Evolutionary conservation across 1,140 invertebrate genomes (phyloP).

Genomic region (Idris sp.): DNA sequence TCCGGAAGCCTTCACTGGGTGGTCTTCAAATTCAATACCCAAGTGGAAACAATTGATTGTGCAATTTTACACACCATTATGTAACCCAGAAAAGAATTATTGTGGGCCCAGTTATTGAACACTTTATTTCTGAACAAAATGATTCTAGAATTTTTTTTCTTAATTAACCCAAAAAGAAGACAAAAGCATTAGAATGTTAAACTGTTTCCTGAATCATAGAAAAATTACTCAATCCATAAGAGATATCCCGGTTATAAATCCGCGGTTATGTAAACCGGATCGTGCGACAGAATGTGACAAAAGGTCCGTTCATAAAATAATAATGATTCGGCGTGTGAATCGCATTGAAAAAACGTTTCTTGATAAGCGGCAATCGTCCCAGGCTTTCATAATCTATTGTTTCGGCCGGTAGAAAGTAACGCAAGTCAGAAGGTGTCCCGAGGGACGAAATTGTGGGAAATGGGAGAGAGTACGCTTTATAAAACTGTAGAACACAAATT

Average conservation of each 20-base stretch:
- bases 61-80: no score
- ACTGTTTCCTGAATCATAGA: no score
- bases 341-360: conserved; percentile 62
- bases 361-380: conserved; percentile 55
- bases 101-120: no score
- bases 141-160: no score
- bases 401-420: conserved; percentile 65
- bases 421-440: conserved; percentile 29
- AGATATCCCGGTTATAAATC: conserved; percentile 60
- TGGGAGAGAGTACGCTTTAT: conserved; percentile 29
- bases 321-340: conserved; percentile 66
- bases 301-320: conserved; percentile 51
- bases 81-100: no score
- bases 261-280: conserved; percentile 71
- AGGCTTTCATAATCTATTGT: conserved; percentile 70
- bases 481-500: no score
- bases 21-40: no score
- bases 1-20: no score
- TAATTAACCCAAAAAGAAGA: conserved; percentile 17
- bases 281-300: conserved; percentile 66
- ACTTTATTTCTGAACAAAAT: no score
- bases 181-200: no score
- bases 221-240: conserved; percentile 59
- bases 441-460: conserved; percentile 33
- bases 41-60: no score